Evolutionary conservation across 92 coral and sea anemone genomes (phyloP), one percentile per base, ranked within the genome.

Genomic region (Zoanthus gigantus): DNA sequence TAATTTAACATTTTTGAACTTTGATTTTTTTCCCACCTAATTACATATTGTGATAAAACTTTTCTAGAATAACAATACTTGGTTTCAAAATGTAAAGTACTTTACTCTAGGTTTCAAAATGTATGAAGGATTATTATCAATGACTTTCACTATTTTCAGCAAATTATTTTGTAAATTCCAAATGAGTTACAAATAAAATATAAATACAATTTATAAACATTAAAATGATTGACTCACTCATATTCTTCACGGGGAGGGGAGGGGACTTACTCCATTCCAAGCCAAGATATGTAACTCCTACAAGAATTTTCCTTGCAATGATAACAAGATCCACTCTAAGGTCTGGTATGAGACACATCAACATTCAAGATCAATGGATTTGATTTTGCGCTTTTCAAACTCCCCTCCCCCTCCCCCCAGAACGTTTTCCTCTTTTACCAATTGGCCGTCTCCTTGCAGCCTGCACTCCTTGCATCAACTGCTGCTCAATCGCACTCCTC

Each of bases 401-500:
- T 52, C 46, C 29, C 53, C 76, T 76, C 42, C 68, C 80, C 83
- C 78, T 82, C 52, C 57, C 10, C 23, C 84, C 71, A 53, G 67
- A 78, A 45, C 81, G 74, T 28, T 88, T 89, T 46, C 85, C 91
- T 61, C 89, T 88, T 74, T 87, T 92, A 5, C 87, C 90, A 57
- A 69, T 23, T 11, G 85, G 85, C 32, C 85, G 37, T 53, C 9
- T 81, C 9, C 58, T 73, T 45, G 96, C 91, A 72, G 98, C 76
- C n/a, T 79, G 92, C 56, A 56, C 89, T 72, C 94, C 78, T 46
- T 88, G 83, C 79, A 63, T 79, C 28, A 97, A 89, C 84, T 97
- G 93, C 30, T 88, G 88, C 73, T 95, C 98, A n/a, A 97, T 97
- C 28, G 99, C 99, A 66, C 94, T 83, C 45, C 96, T 89, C 99